Conservation (phyloP, 2,888 invertebrate genomes). For the Notodonta dromedarius region DNA sequence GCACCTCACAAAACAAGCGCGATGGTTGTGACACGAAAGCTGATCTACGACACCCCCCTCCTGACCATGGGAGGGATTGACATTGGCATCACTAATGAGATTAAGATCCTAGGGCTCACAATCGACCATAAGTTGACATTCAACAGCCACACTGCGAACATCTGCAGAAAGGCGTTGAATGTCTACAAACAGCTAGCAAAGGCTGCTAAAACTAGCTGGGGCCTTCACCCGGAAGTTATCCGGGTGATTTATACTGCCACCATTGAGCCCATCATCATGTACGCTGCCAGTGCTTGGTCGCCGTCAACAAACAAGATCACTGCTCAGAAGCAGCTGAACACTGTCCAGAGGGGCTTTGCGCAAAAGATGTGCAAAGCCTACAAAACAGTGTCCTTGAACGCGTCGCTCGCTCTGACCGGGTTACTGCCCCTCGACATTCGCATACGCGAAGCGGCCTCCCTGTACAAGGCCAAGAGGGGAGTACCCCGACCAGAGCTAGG, state of each 20-base stretch:
- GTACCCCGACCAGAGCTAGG: not conserved
- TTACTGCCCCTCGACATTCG: not conserved
- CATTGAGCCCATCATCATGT: too few species aligned
- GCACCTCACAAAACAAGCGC: not conserved
- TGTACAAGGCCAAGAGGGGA: slow-evolving; percentile 10
- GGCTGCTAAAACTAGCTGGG: too few species aligned
- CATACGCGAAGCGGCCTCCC: slow-evolving; percentile 5
- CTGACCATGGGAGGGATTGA: not conserved
- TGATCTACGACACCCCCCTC: not conserved
- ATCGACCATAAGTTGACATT: not conserved
- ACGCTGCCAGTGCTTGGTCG: not conserved
- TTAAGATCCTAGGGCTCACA: not conserved
- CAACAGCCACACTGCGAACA: not conserved
- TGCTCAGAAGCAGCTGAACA: not conserved
- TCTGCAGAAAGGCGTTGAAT: not conserved
- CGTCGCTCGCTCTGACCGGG: not conserved
- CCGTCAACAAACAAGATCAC: not conserved
- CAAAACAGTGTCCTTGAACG: slow-evolving; percentile 1
- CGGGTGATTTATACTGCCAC: too few species aligned
- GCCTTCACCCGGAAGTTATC: too few species aligned
- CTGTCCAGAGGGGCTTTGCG: not conserved
- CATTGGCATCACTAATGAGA: not conserved
- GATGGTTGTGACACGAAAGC: not conserved
- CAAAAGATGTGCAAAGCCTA: slow-evolving; percentile 5
- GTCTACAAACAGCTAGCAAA: slow-evolving; percentile 11